Conservation (phyloP, 1,140 invertebrate species). For the Danaus plexippus region DNA sequence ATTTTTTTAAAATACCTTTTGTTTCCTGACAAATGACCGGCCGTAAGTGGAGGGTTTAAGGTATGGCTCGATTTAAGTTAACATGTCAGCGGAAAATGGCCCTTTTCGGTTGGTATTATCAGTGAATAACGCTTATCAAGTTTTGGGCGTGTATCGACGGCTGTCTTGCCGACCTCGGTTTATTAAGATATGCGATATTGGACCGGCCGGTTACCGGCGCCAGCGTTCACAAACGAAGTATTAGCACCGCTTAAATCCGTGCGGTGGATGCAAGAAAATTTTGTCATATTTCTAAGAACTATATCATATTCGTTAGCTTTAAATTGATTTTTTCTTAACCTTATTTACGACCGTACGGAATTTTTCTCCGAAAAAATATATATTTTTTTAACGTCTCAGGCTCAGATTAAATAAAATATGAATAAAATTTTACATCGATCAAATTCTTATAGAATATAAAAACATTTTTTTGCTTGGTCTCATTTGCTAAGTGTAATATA, state of each 20-base stretch:
- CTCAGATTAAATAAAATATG: no score
- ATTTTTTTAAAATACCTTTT: slow-evolving; percentile 22
- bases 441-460: no score
- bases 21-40: slow-evolving; percentile 29
- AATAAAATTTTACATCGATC: no score
- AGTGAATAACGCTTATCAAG: slow-evolving; percentile 7
- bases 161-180: slow-evolving; percentile 14
- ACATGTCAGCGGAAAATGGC: not conserved
- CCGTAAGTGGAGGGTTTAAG: slow-evolving; percentile 3
- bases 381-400: slow-evolving; percentile 1
- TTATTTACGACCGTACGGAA: no score
- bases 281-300: slow-evolving; percentile 20
- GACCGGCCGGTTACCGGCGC: slow-evolving; percentile 19
- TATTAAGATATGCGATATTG: slow-evolving; percentile 28
- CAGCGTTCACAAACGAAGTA: slow-evolving; percentile 16
- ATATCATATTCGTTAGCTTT: slow-evolving; percentile 6
- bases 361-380: not conserved
- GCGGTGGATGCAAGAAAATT: slow-evolving; percentile 15
- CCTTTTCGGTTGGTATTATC: slow-evolving; percentile 4
- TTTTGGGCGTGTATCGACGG: slow-evolving; percentile 7
- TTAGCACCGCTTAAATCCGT: slow-evolving; percentile 16
- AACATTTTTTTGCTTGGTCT: no score
- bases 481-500: no score
- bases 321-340: slow-evolving; percentile 6
- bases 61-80: slow-evolving; percentile 3